These are phyloP conservation scores for Saturnia japonica DNA, from an alignment of 2,888 invertebrate genomes.

Conservation along the genomic window DNA sequence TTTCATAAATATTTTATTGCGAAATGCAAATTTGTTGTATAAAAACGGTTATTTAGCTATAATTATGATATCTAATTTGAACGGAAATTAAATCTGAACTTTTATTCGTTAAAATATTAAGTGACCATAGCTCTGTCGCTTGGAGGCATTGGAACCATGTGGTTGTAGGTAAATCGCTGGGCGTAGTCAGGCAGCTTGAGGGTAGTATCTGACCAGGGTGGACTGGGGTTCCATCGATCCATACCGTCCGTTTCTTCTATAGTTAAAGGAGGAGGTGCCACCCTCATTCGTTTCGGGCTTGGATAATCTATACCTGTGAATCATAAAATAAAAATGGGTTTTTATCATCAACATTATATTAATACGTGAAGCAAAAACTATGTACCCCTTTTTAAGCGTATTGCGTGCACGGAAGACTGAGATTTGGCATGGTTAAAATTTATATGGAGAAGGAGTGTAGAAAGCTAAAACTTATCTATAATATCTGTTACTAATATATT, in stretches of 20 bases:
- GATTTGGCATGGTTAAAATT: too few species aligned
- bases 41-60: neutral
- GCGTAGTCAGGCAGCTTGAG: constrained; percentile 90
- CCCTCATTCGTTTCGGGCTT: constrained; percentile 66
- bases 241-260: constrained; percentile 86
- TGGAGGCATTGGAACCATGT: constrained; percentile 86
- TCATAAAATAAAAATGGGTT: neutral
- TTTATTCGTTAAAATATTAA: constrained; percentile 43
- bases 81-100: constrained; percentile 4
- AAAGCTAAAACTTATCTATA: too few species aligned
- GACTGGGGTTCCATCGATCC: constrained; percentile 93
- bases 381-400: too few species aligned
- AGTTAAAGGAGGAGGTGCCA: constrained; percentile 53
- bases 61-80: neutral
- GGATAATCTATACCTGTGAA: constrained; percentile 66
- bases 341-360: too few species aligned
- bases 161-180: constrained; percentile 90
- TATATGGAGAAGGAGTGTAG: too few species aligned
- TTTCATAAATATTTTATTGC: neutral
- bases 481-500: too few species aligned
- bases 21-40: neutral
- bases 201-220: constrained; percentile 92
- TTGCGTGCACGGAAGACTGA: too few species aligned
- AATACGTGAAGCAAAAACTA: too few species aligned
- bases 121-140: constrained; percentile 83